phyloP scores from a whole-genome alignment of 2,797 vertebrate genomes.

The Siniperca scherzeri region DNA sequence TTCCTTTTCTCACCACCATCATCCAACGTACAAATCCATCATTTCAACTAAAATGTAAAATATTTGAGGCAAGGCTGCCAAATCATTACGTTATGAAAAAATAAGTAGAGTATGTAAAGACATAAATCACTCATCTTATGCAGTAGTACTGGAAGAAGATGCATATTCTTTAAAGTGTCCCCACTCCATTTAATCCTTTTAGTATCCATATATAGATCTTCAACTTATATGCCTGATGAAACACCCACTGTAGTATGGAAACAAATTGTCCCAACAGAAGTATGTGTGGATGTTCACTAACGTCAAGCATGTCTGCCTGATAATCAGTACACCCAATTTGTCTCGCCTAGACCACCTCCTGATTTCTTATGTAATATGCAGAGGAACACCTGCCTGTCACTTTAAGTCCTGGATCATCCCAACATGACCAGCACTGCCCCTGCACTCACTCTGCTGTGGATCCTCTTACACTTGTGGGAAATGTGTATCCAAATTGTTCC shows the following conservation, averaged over 20 bases:
- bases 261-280: slow-evolving; percentile 52
- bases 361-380: slow-evolving; percentile 60
- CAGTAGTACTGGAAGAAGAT: slow-evolving; percentile 4
- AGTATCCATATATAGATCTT: slow-evolving; percentile 46
- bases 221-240: slow-evolving; percentile 11
- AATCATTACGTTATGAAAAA: no score
- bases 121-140: not conserved
- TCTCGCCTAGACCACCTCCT: slow-evolving; percentile 25
- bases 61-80: not conserved
- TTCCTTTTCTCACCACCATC: not conserved
- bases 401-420: slow-evolving; percentile 10
- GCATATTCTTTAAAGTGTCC: not conserved
- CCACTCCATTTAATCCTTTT: slow-evolving; percentile 22
- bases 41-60: not conserved
- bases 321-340: slow-evolving; percentile 44
- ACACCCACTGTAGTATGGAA: slow-evolving; percentile 7
- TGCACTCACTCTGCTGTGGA: slow-evolving; percentile 17
- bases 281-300: slow-evolving; percentile 33
- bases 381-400: slow-evolving; percentile 51
- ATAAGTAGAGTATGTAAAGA: not conserved
- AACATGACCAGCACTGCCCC: not conserved
- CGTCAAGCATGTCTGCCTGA: slow-evolving; percentile 43
- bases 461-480: slow-evolving; percentile 74
- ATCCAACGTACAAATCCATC: not conserved
- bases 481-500: slow-evolving; percentile 70